Conservation (phyloP, 2,113 vertebrate genomes). For the Aythya baeri region DNA sequence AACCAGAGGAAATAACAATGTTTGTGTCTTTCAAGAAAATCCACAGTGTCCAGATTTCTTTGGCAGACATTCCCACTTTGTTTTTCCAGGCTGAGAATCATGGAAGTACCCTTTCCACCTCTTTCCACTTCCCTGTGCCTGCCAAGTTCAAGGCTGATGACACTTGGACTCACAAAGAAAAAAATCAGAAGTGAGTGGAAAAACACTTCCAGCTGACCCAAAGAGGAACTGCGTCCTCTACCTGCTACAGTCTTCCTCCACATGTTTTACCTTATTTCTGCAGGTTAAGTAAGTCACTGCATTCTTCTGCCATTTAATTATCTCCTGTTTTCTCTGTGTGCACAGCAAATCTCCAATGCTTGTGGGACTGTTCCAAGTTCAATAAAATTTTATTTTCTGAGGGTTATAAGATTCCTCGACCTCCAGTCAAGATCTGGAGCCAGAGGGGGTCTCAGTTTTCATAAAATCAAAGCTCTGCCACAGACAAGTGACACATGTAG, state of each 20-base stretch:
- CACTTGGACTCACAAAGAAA: background rate
- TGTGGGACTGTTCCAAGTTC: slow-evolving; percentile 13
- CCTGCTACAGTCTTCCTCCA: background rate
- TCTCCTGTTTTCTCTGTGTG: slow-evolving; percentile 27
- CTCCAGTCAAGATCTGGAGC: slow-evolving; percentile 17
- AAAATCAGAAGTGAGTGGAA: background rate
- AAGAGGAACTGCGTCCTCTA: background rate
- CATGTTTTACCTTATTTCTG: slow-evolving; percentile 8
- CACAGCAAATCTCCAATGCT: slow-evolving; percentile 29
- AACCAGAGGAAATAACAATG: slow-evolving; percentile 40
- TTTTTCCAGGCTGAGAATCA: slow-evolving; percentile 39
- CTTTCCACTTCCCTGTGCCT: background rate
- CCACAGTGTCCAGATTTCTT: slow-evolving; percentile 28
- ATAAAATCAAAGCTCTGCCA: slow-evolving; percentile 6
- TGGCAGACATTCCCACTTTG: slow-evolving; percentile 20
- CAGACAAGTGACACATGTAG: background rate
- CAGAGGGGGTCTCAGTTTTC: background rate
- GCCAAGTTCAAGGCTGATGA: background rate
- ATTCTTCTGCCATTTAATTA: slow-evolving; percentile 42
- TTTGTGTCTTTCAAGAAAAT: slow-evolving; percentile 46
- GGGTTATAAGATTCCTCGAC: slow-evolving; percentile 49
- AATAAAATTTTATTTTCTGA: slow-evolving; percentile 56
- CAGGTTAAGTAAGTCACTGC: slow-evolving; percentile 20
- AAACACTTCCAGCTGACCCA: background rate
- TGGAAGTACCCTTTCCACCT: background rate